A percentile compares a stretch with the other conserved stretches of the same genome.
Conservation (phyloP, 1,140 invertebrate genomes). For the Papilio glaucus region DNA sequence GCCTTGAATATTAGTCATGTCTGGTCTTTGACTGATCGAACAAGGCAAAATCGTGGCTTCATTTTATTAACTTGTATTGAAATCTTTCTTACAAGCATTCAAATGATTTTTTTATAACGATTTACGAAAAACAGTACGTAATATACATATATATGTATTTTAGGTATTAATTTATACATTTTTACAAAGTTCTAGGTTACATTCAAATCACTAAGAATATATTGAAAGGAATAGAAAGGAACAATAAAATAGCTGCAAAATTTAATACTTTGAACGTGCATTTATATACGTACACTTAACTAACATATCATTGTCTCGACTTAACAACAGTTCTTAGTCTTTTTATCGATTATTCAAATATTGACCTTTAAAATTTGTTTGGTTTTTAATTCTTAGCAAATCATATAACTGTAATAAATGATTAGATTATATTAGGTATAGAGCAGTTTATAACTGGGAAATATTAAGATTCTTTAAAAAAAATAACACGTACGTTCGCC, state of each 20-base stretch:
- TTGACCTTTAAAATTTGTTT: not conserved
- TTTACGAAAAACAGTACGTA: not conserved
- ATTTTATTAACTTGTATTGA: not conserved
- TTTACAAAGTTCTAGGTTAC: constrained; percentile 12
- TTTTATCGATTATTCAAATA: not conserved
- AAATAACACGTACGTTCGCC: not conserved
- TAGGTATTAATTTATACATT: constrained; percentile 14
- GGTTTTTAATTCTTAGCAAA: not conserved
- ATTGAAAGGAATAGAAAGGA: not conserved
- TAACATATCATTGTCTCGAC: not conserved
- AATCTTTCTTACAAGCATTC: not conserved
- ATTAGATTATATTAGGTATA: too few species aligned
- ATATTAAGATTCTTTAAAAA: too few species aligned
- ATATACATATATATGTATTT: not conserved
- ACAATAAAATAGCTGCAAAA: too few species aligned
- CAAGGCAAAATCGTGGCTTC: constrained; percentile 26
- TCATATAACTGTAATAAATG: too few species aligned
- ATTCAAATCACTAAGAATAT: not conserved
- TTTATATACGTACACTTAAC: not conserved
- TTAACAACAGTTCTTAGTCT: too few species aligned
- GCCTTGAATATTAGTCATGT: constrained; percentile 67
- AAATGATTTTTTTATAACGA: not conserved
- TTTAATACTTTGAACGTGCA: not conserved
- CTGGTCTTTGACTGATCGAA: constrained; percentile 21
- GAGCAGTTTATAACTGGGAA: too few species aligned